phyloP scores from a whole-genome alignment of 2,113 vertebrate species.

The Cathartes aura region DNA sequence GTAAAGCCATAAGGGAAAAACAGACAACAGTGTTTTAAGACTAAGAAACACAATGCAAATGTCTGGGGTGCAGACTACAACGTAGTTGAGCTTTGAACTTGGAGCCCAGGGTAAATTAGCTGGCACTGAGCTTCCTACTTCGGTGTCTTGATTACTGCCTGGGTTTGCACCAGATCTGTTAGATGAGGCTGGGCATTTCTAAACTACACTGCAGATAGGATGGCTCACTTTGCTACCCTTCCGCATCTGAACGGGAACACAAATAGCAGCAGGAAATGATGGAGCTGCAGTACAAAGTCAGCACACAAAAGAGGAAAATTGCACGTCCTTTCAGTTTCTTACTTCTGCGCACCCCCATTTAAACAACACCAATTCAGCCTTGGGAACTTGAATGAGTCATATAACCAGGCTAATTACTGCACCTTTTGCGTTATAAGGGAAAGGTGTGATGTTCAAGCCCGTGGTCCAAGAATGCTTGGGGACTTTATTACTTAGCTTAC shows the following conservation, averaged over 20 bases:
- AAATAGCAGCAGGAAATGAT: not conserved
- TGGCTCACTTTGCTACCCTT: not conserved
- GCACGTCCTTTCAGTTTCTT: not conserved
- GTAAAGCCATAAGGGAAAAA: not conserved
- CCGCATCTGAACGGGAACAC: not conserved
- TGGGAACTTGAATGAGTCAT: not conserved
- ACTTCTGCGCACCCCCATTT: not conserved
- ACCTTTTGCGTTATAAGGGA: not conserved
- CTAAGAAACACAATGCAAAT: not conserved
- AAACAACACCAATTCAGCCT: not conserved
- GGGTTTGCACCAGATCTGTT: not conserved
- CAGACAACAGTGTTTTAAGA: not conserved
- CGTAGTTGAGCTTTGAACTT: not conserved
- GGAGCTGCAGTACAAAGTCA: not conserved
- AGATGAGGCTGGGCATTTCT: not conserved
- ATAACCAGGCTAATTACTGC: not conserved
- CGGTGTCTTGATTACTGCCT: fast-evolving
- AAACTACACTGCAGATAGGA: fast-evolving
- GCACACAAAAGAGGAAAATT: not conserved
- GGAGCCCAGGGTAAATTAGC: not conserved
- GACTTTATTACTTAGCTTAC: not conserved
- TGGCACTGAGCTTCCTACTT: not conserved
- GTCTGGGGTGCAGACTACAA: not conserved
- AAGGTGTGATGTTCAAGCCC: not conserved
- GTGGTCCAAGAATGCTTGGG: not conserved